Percentiles rank a stretch among this genome's conserved stretches.
Evolutionary conservation across 2,888 invertebrate genomes (phyloP).

Genomic region (Lagria hirta): DNA sequence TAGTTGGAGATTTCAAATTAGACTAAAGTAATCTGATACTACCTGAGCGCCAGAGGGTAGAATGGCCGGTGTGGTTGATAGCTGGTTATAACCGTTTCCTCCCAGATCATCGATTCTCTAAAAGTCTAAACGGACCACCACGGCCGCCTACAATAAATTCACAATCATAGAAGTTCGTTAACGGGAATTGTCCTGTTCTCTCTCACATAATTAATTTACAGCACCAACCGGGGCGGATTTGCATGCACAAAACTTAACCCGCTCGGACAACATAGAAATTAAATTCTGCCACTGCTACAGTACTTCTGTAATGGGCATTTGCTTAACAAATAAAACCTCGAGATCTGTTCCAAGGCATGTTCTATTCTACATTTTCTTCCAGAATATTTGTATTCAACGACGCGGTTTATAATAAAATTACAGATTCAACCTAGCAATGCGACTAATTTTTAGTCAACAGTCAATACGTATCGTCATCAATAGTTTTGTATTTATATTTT

Average conservation of each 20-base stretch:
- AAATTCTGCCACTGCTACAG: conserved; percentile 48
- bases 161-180: conserved; percentile 54
- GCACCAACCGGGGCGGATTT: conserved; percentile 50
- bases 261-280: conserved; percentile 56
- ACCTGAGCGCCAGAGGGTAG: conserved; percentile 26
- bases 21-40: conserved; percentile 40
- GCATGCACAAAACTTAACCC: conserved; percentile 55
- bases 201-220: conserved; percentile 54
- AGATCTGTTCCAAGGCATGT: conserved; percentile 20
- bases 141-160: conserved; percentile 50
- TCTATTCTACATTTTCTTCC: conserved; percentile 4
- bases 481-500: too few relatives aligned
- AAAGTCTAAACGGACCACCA: conserved; percentile 27
- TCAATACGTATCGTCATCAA: too few relatives aligned
- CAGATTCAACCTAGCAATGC: too few relatives aligned
- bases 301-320: conserved; percentile 51
- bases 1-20: conserved; percentile 36
- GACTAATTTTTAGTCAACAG: too few relatives aligned
- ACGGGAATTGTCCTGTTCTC: conserved; percentile 51
- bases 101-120: conserved; percentile 7
- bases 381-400: too few relatives aligned
- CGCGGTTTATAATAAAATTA: too few relatives aligned
- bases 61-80: conserved; percentile 21
- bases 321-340: conserved; percentile 52
- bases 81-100: conserved; percentile 7